These are phyloP conservation scores for Coreius guichenoti DNA, from an alignment of 2,797 vertebrate species.

Conservation along the genomic window DNA sequence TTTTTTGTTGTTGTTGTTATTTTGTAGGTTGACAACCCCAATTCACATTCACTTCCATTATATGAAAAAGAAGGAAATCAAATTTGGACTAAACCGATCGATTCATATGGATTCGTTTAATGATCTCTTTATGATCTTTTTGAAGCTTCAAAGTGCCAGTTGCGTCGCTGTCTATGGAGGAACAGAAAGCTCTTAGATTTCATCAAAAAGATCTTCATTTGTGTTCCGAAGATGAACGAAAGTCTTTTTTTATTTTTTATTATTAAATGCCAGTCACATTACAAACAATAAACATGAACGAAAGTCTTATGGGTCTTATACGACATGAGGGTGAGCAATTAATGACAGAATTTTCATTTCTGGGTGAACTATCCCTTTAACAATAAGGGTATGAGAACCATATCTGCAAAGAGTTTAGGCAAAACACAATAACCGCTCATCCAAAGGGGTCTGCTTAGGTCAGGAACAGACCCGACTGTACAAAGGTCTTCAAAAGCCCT, in stretches of 20 bases:
- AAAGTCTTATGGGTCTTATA: too few species aligned
- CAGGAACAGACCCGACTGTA: conserved; percentile 2
- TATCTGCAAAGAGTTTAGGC: background rate
- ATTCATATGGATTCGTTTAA: too few species aligned
- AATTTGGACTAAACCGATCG: too few species aligned
- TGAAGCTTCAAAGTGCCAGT: too few species aligned
- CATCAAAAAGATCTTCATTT: too few species aligned
- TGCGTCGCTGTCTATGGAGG: too few species aligned
- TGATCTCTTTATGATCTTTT: too few species aligned
- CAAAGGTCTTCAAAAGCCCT: conserved; percentile 28
- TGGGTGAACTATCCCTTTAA: background rate
- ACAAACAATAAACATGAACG: too few species aligned
- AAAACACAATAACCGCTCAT: background rate
- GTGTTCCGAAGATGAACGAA: too few species aligned
- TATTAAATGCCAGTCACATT: too few species aligned
- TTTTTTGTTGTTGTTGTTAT: background rate
- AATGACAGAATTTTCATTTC: background rate
- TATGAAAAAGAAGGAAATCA: conserved; percentile 6
- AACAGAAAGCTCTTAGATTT: too few species aligned
- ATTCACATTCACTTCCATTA: background rate
- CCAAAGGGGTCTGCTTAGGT: background rate
- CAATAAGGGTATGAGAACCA: background rate
- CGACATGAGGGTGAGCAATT: background rate
- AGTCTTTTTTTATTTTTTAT: too few species aligned
- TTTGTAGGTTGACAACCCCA: background rate